These are phyloP conservation scores for Teinopalpus imperialis DNA, from an alignment of 2,888 invertebrate genomes.

Conservation along the genomic window DNA sequence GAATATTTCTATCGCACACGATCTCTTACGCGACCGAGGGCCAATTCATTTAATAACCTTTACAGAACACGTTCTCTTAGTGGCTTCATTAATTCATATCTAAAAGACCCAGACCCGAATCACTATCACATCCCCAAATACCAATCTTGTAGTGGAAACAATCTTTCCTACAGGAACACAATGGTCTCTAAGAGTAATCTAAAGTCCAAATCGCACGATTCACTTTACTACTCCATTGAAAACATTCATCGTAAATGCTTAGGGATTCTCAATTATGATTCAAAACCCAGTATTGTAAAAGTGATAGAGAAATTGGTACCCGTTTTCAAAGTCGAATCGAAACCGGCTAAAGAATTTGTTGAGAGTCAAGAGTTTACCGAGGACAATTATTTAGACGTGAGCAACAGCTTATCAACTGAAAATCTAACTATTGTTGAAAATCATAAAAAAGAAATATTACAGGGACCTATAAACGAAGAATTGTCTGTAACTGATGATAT, in stretches of 20 bases:
- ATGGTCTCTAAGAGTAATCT: slow-evolving; percentile 34
- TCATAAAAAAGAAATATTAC: slow-evolving; percentile 15
- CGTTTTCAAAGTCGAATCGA: slow-evolving; percentile 45
- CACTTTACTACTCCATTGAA: slow-evolving; percentile 54
- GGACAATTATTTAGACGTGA: slow-evolving; percentile 65
- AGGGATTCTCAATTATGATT: slow-evolving; percentile 35
- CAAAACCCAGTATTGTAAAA: slow-evolving; percentile 41
- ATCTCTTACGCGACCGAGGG: slow-evolving; percentile 51
- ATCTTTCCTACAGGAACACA: slow-evolving; percentile 48
- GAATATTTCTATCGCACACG: slow-evolving; percentile 50
- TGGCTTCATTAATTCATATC: slow-evolving; percentile 63
- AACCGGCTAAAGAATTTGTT: slow-evolving; percentile 52
- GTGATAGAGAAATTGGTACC: slow-evolving; percentile 50
- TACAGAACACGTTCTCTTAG: slow-evolving; percentile 68
- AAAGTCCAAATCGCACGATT: slow-evolving; percentile 32
- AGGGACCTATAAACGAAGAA: background rate
- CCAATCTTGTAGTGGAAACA: slow-evolving; percentile 51
- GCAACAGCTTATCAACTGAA: slow-evolving; percentile 54
- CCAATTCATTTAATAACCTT: slow-evolving; percentile 34
- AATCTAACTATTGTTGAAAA: slow-evolving; percentile 57
- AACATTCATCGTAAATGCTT: slow-evolving; percentile 52
- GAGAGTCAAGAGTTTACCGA: slow-evolving; percentile 73
- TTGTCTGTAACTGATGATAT: slow-evolving; percentile 24
- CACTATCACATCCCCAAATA: slow-evolving; percentile 73
- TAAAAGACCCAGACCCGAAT: slow-evolving; percentile 61